Evolutionary conservation across 2,797 vertebrate genomes (phyloP), one percentile per base, ranked within the genome.

Genomic region (Dendrocincla fuliginosa): DNA sequence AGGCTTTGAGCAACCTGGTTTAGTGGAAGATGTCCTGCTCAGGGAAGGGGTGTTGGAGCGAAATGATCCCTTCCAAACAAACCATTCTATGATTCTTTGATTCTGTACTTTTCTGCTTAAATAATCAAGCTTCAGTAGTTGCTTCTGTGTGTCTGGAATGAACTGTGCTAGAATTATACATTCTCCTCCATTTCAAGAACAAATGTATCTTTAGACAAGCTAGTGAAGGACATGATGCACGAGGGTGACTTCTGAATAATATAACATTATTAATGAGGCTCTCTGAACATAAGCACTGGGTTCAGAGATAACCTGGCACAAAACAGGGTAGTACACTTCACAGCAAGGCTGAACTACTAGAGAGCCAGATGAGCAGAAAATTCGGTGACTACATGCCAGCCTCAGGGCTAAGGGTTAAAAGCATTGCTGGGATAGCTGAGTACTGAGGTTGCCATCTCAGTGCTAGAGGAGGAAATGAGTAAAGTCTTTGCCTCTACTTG

Each of bases 401-500:
- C 73, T 41, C 11, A 0, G 57, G 85, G 79, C 65, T 46, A 57
- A 64, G 65, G 47, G 69, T 81, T 93, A 88, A 96, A 86, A 86
- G 68, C 33, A 71, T 93, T 81, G 22, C 75, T 61, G 68, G 77
- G 41, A 57, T 53, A 57, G 49, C 65, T 89, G 78, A 59, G 37
- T 2, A 22, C 33, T 42, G 60, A 89, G 65, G 53, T 42, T 94
- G 64, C 52, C 46, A 32, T 50, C 50, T 50, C 71, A 19, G 53
- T 22, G 19, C 53, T 18, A 2, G 6, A 41, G 69, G 28, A 84
- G 82, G 81, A 88, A 81, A 50, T 64, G 19, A 80, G 19, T 41
- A 33, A 91, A 92, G 33, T 3, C 49, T 90, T 84, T 82, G 57
- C 35, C 77, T 89, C 49, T 75, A 35, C 47, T 94, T 69, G 12